A percentile compares a stretch with the other conserved stretches of the same genome.
Conservation (phyloP, 2,797 vertebrate genomes). For the Cyprinodon diabolis region DNA sequence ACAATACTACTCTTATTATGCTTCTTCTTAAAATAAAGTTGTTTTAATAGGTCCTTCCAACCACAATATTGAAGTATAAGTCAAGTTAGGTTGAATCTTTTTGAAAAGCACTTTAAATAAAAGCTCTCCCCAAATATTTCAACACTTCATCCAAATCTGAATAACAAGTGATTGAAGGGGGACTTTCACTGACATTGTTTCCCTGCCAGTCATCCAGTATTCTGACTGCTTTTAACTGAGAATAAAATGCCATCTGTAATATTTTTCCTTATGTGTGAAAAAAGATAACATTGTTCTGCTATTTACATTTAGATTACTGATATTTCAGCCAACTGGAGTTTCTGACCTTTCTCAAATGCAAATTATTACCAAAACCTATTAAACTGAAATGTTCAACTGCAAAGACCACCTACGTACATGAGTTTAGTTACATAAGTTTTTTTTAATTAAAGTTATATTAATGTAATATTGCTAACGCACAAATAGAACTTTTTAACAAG, state of each 20-base stretch:
- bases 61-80: not conserved
- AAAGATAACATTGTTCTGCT: not conserved
- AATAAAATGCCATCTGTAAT: not conserved
- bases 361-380: not conserved
- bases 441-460: not conserved
- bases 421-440: not conserved
- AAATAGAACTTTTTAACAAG: too few species aligned
- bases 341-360: not conserved
- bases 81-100: not conserved
- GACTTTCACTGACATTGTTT: not conserved
- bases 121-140: conserved; percentile 7
- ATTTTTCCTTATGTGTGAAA: not conserved
- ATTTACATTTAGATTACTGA: conserved; percentile 21
- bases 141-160: conserved; percentile 5
- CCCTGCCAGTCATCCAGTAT: not conserved
- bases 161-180: conserved; percentile 10
- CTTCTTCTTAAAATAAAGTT: too few species aligned
- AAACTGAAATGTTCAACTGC: not conserved
- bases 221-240: conserved; percentile 2
- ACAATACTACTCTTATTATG: too few species aligned
- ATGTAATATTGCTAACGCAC: not conserved
- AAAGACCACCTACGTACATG: not conserved
- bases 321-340: not conserved
- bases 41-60: not conserved
- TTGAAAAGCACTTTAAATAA: conserved; percentile 7